A percentile compares a stretch with the other conserved stretches of the same genome.
These are phyloP conservation scores for Cuniculus paca DNA, from an alignment of 2,797 vertebrate species.

Conservation along the genomic window DNA sequence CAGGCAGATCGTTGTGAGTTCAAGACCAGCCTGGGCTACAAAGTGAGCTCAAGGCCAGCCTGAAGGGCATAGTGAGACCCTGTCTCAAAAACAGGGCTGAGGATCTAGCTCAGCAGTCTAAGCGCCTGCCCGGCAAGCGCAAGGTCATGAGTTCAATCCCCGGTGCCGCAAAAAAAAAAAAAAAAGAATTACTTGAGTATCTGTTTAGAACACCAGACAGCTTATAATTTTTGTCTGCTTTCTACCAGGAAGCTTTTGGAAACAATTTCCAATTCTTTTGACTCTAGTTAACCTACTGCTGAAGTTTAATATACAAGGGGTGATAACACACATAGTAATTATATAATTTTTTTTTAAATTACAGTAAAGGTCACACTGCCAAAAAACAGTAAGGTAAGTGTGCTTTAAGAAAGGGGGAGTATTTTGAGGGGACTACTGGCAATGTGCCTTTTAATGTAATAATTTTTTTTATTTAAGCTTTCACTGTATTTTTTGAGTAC, in stretches of 20 bases:
- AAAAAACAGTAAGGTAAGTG: background rate
- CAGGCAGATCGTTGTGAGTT: too few relatives aligned
- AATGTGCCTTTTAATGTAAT: background rate
- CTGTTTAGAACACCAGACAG: conserved; percentile 12
- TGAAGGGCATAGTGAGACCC: too few relatives aligned
- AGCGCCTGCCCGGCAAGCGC: too few relatives aligned
- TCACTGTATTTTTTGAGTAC: background rate
- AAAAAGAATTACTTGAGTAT: too few relatives aligned
- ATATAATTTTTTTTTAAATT: background rate
- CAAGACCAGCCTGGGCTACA: too few relatives aligned
- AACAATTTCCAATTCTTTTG: conserved; percentile 52
- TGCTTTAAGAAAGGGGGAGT: background rate
- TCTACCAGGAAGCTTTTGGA: conserved; percentile 54
- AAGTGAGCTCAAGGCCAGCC: too few relatives aligned
- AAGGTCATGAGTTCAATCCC: too few relatives aligned
- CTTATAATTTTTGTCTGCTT: conserved; percentile 36
- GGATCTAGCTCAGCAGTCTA: too few relatives aligned
- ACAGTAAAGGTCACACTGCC: background rate
- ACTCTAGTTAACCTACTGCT: conserved; percentile 30
- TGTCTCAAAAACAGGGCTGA: too few relatives aligned
- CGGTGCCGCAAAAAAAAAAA: too few relatives aligned
- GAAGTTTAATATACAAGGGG: conserved; percentile 5
- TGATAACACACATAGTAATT: background rate
- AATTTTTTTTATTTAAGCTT: background rate
- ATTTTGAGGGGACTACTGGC: background rate